Percentiles rank a stretch among this genome's conserved stretches.
Evolutionary conservation across 2,888 invertebrate species (phyloP).

Genomic region (Balanococcus diminutus): DNA sequence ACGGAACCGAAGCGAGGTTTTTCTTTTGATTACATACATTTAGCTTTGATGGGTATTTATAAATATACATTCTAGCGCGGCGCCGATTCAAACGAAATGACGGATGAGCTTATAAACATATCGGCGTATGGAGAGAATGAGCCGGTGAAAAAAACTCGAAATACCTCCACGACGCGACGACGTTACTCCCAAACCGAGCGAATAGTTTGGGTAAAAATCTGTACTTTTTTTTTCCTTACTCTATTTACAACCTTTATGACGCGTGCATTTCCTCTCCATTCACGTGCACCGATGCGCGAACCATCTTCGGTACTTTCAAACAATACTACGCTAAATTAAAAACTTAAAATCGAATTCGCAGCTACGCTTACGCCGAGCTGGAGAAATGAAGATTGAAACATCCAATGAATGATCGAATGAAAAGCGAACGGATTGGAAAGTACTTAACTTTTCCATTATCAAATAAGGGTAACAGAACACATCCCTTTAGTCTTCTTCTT

Average conservation of each 20-base stretch:
- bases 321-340: slow-evolving; percentile 12
- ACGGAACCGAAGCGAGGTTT: slow-evolving; percentile 16
- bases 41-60: slow-evolving; percentile 21
- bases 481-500: slow-evolving; percentile 39
- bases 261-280: slow-evolving; percentile 3
- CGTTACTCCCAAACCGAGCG: not conserved
- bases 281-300: not conserved
- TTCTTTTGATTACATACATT: slow-evolving; percentile 26
- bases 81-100: slow-evolving; percentile 28
- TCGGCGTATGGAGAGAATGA: not conserved
- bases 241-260: slow-evolving; percentile 32
- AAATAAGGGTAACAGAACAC: slow-evolving; percentile 46
- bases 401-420: slow-evolving; percentile 51
- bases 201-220: not conserved
- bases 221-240: not conserved
- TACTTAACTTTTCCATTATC: slow-evolving; percentile 53
- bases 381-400: slow-evolving; percentile 49
- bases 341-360: slow-evolving; percentile 37
- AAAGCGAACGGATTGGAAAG: slow-evolving; percentile 53
- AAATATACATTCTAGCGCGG: slow-evolving; percentile 16
- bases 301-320: slow-evolving; percentile 4
- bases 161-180: not conserved
- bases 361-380: not conserved
- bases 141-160: not conserved
- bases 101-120: slow-evolving; percentile 34